Conservation (phyloP, 2,797 vertebrate genomes). For the Danio aesculapii region DNA sequence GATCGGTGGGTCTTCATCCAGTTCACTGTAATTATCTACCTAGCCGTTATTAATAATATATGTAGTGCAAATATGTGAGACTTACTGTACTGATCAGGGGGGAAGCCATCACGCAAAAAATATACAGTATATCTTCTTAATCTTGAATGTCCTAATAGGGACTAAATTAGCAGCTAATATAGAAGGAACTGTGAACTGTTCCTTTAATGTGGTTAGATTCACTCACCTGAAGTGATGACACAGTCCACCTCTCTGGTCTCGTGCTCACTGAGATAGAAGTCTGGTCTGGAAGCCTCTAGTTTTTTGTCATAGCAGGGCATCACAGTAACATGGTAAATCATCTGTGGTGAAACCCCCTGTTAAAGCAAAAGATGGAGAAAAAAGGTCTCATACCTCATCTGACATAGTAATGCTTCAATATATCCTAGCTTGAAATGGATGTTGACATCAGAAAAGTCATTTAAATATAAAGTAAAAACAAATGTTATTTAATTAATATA, state of each 20-base stretch:
- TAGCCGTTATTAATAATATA: no score
- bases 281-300: conserved; percentile 92
- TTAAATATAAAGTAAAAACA: not conserved
- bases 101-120: no score
- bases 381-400: not conserved
- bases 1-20: no score
- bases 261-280: conserved; percentile 84
- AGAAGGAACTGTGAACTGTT: no score
- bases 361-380: conserved; percentile 46
- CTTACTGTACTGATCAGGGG: no score
- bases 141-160: no score
- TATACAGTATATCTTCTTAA: no score
- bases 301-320: conserved; percentile 99
- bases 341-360: conserved; percentile 83
- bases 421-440: not conserved
- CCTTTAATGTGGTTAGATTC: not conserved
- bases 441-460: not conserved
- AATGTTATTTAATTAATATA: no score
- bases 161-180: no score
- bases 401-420: not conserved
- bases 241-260: conserved; percentile 95
- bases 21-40: no score
- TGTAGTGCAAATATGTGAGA: no score
- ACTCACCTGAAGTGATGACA: conserved; percentile 92
- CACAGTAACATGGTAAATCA: conserved; percentile 91